phyloP scores from a whole-genome alignment of 53 echinoderm and acorn worm genomes.

The Arbacia lixula region DNA sequence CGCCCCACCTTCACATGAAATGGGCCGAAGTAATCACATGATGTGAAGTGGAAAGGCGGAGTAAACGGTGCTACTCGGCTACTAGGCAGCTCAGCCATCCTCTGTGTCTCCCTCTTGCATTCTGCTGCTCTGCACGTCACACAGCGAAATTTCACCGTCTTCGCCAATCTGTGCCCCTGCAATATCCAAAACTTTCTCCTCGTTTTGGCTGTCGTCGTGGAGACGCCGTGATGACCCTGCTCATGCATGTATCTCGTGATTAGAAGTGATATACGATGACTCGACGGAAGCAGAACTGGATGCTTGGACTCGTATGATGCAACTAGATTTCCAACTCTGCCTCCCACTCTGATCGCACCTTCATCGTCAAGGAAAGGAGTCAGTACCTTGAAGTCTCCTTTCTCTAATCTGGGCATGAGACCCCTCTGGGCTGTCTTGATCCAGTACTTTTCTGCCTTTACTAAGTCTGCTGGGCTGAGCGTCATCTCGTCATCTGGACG shows the following conservation, averaged over 20 bases:
- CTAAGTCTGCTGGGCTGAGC: conserved; percentile 35
- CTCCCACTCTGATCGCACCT: conserved; percentile 65
- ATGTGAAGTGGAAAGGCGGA: conserved; percentile 62
- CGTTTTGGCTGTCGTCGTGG: conserved; percentile 62
- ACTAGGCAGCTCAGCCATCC: conserved; percentile 45
- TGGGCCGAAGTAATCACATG: conserved; percentile 63
- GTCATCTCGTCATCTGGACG: background rate
- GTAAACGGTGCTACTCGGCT: conserved; percentile 47
- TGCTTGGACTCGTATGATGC: conserved; percentile 64
- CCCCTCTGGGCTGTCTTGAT: conserved; percentile 42
- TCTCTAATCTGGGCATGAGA: conserved; percentile 32
- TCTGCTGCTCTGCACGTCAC: conserved; percentile 49
- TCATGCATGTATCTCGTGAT: conserved; percentile 68
- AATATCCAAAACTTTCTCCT: conserved; percentile 59
- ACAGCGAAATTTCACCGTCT: conserved; percentile 51
- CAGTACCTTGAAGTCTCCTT: conserved; percentile 64
- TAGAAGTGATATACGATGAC: conserved; percentile 60
- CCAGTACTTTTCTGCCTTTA: conserved; percentile 60
- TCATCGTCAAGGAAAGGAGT: conserved; percentile 64
- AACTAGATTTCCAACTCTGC: conserved; percentile 51
- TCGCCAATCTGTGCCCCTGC: conserved; percentile 52
- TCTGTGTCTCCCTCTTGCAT: conserved; percentile 30
- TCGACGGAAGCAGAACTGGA: conserved; percentile 61
- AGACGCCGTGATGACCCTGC: conserved; percentile 69
- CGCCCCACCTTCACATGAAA: conserved; percentile 28